Base-by-base conservation (phyloP, 2,113 vertebrate species). In the Cheilinus undulatus region DNA sequence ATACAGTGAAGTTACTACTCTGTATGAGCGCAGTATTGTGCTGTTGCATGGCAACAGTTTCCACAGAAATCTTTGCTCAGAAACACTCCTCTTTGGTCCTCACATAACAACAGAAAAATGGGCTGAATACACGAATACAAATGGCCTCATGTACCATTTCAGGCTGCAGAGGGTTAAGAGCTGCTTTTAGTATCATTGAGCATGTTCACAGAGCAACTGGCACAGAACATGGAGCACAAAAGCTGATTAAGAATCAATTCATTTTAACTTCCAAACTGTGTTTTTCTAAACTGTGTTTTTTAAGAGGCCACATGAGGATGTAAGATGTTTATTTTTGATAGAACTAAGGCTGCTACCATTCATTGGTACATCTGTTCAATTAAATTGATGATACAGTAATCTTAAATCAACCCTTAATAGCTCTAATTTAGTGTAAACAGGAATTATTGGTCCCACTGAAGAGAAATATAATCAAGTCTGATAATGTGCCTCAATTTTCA, bases 1-100 rank as follows among this genome's bases (percentile, higher is more conserved):
- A 36, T 67, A 86, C 78, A 85, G 74, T 74, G 63, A 86, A 86
- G 76, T 82, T 86, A 76, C 71, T 59, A 73, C 74, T 81, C 71
- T 70, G 78, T 61, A 80, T 70, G 63, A 89, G 78, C 56, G 66
- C 73, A 78, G 85, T 74, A 85, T 89, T 90, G 89, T 88, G 89
- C 83, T 89, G 91, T 93, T 93, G 92, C 92, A 86, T 92, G 82
- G 91, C 90, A 93, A 92, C 92, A 68, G 91, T 92, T 93, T 90
- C 92, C 91, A 93, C 82, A 91, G 93, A 89, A 92, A 93, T 90
- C 84, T 85, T 86, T 86, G 81, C 88, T 85, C 78, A 86, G 90
- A 81, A 87, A 78, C 82, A 81, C 73, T 83, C 81, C 67, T 83
- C 80, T 82, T 69, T 86, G 89, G 72, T 84, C 78, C 54, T 87